These are phyloP conservation scores for Pseudoatta argentina DNA, from an alignment of 1,140 invertebrate species.

Conservation along the genomic window DNA sequence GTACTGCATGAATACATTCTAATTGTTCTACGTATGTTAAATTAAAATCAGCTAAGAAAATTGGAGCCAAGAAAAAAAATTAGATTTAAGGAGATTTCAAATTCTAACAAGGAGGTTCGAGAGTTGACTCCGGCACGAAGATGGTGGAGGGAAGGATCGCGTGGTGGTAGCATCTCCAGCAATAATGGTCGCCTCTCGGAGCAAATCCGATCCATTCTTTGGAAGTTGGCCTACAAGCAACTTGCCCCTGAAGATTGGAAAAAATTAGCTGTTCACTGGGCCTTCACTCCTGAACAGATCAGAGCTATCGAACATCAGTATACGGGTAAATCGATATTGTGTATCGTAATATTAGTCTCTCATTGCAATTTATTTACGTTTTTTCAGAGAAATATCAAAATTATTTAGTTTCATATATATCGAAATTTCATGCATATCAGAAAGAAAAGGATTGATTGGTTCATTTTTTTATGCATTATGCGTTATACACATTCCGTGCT, in stretches of 20 bases:
- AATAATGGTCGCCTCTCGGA: slow-evolving; percentile 78
- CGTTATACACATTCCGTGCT: too few relatives aligned
- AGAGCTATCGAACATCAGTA: slow-evolving; percentile 92
- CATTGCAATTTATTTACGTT: background rate
- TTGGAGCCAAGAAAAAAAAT: background rate
- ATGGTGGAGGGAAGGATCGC: slow-evolving; percentile 77
- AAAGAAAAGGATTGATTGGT: too few relatives aligned
- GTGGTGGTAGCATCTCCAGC: slow-evolving; percentile 76
- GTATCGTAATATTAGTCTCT: background rate
- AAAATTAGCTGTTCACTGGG: slow-evolving; percentile 90
- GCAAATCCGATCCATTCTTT: slow-evolving; percentile 87
- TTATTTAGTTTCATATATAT: background rate
- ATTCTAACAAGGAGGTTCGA: slow-evolving; percentile 79
- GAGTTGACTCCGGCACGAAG: slow-evolving; percentile 78
- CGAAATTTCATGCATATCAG: too few relatives aligned
- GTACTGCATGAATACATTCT: background rate
- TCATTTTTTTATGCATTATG: too few relatives aligned
- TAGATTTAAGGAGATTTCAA: slow-evolving; percentile 80
- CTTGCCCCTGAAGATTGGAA: slow-evolving; percentile 91
- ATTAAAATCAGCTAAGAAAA: background rate
- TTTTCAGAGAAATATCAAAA: background rate
- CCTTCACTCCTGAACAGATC: slow-evolving; percentile 91
- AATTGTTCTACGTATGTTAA: background rate
- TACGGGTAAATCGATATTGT: slow-evolving; percentile 86
- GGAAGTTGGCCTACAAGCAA: slow-evolving; percentile 90